Evolutionary conservation across 2,113 vertebrate genomes (phyloP), one percentile per base, ranked within the genome.

Genomic region (Myotis brandtii): DNA sequence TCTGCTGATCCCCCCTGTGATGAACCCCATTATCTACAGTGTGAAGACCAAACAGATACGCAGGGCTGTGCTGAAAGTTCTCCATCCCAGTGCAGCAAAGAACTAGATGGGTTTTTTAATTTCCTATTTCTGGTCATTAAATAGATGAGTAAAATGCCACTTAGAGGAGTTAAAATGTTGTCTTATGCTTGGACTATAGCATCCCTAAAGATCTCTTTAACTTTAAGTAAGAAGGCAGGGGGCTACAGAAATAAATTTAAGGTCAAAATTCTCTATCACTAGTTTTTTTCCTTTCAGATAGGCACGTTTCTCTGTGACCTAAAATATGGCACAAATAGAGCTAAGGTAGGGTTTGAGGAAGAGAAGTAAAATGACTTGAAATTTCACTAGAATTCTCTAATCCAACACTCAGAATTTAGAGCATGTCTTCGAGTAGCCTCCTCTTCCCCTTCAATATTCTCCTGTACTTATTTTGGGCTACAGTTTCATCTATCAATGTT

Each of bases 11-110:
- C 88, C 84, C 0, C 94, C 92, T 25, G 84, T 95, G 48, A 66
- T 96, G 84, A 95, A 96, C 80, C 98, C 98, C 0, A 16, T 98
- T 1, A 98, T 98, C 46, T 98, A 98, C 64, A 98, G 98, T 81
- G 93, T 98, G 9, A 98, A 98, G 52, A 98, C 96, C 85, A 98
- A 97, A 69, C 97, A 98, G 18, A 98, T 98, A 54, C 82, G 93
- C 0, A 66, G 66, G 59, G 95, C 97, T 64, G n/a, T 98, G 89
- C 43, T 96, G 32, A 97, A 91, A 66, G 13, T 70, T 86, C 43
- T 89, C 40, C 7, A 88, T 20, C 7, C 0, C 56, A 14, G 70
- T 14, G 11, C 12, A 43, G 46, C 43, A 64, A 96, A 92, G 18
- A 52, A 70, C 18, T 83, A 93, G 25, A 59, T 54, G 48, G 5